These are phyloP conservation scores for Tupiocoris notatus DNA, from an alignment of 2,888 invertebrate species.

Conservation along the genomic window DNA sequence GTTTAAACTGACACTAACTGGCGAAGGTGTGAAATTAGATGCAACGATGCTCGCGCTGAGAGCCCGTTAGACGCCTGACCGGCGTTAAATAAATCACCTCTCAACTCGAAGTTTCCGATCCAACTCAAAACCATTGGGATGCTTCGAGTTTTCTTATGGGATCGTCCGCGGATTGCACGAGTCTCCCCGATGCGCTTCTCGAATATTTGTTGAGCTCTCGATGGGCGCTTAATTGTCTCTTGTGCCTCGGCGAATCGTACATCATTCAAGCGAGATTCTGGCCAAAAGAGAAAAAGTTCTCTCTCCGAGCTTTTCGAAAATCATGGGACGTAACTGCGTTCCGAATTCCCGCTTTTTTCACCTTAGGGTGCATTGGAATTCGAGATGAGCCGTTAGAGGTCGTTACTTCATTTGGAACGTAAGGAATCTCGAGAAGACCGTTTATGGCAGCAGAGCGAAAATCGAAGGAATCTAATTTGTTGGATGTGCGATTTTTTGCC, in stretches of 20 bases:
- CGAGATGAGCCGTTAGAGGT: neutral
- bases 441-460: too few relatives aligned
- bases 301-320: neutral
- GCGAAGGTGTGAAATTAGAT: constrained; percentile 34
- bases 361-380: too few relatives aligned
- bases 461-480: too few relatives aligned
- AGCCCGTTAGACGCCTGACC: constrained; percentile 23
- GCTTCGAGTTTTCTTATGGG: neutral
- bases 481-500: too few relatives aligned
- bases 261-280: neutral
- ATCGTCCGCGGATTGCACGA: neutral
- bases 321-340: neutral
- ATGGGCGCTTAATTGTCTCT: neutral
- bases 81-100: constrained; percentile 30
- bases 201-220: neutral
- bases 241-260: neutral
- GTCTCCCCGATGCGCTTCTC: neutral
- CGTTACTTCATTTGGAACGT: neutral
- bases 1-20: constrained; percentile 21
- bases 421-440: neutral
- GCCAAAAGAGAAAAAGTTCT: neutral
- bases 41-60: constrained; percentile 22
- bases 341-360: neutral
- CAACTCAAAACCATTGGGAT: neutral
- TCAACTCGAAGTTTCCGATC: neutral